A percentile compares a stretch with the other conserved stretches of the same genome.
Conservation (phyloP, 2,113 vertebrate species). For the Laterallus jamaicensis region DNA sequence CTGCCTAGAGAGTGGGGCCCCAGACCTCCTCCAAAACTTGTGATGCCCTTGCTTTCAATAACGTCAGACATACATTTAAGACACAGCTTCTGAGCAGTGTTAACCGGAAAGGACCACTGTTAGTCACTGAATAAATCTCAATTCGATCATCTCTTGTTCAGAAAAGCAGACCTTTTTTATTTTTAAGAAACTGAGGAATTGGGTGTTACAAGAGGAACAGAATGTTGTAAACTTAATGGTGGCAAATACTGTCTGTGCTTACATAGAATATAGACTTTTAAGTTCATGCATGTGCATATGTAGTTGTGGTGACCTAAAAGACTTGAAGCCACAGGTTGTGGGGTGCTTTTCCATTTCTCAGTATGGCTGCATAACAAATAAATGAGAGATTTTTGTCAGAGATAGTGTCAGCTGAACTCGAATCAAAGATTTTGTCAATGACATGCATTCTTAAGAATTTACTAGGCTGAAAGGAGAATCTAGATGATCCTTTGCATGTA, state of each 20-base stretch:
- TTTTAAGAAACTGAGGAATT: background rate
- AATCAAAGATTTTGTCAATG: background rate
- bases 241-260: background rate
- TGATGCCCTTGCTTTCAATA: background rate
- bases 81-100: background rate
- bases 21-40: background rate
- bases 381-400: background rate
- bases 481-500: background rate
- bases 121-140: background rate
- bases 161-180: background rate
- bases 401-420: background rate
- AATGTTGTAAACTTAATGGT: background rate
- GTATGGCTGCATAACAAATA: background rate
- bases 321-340: background rate
- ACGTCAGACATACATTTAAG: background rate
- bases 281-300: background rate
- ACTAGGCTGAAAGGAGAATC: background rate
- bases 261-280: background rate
- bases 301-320: background rate
- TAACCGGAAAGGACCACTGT: background rate
- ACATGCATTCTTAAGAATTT: background rate
- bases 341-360: background rate
- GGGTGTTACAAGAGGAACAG: background rate
- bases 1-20: background rate
- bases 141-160: background rate